Evolutionary conservation across 2,888 invertebrate species (phyloP).

Genomic region (Calameuta idolon): DNA sequence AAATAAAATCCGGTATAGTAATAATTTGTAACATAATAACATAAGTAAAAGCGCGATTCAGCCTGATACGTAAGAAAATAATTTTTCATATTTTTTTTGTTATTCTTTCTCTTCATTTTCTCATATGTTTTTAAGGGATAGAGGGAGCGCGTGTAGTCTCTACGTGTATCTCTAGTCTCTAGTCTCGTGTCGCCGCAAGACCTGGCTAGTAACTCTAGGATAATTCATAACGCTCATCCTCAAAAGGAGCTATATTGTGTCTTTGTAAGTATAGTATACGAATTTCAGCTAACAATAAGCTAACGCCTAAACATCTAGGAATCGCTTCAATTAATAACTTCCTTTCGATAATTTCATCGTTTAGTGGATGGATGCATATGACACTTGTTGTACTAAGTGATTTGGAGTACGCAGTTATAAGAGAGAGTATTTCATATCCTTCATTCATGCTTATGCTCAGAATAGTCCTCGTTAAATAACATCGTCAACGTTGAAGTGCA

Average conservation of each 20-base stretch:
- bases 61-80: neutral
- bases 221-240: neutral
- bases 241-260: neutral
- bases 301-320: conserved; percentile 40
- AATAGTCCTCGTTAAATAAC: conserved; percentile 3
- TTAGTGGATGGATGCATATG: neutral
- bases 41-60: neutral
- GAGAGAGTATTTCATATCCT: conserved; percentile 7
- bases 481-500: conserved; percentile 30
- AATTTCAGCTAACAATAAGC: conserved; percentile 24
- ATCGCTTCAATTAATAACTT: conserved; percentile 29
- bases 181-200: neutral
- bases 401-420: neutral
- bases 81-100: neutral
- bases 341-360: neutral
- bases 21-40: neutral
- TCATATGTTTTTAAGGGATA: neutral
- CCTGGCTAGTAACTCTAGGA: neutral
- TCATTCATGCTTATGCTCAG: conserved; percentile 11
- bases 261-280: neutral
- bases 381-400: neutral
- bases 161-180: neutral
- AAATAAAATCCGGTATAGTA: neutral
- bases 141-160: neutral
- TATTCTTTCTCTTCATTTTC: neutral